Conservation (phyloP, 2,113 vertebrate genomes). For the Gallinago jamesoni region DNA sequence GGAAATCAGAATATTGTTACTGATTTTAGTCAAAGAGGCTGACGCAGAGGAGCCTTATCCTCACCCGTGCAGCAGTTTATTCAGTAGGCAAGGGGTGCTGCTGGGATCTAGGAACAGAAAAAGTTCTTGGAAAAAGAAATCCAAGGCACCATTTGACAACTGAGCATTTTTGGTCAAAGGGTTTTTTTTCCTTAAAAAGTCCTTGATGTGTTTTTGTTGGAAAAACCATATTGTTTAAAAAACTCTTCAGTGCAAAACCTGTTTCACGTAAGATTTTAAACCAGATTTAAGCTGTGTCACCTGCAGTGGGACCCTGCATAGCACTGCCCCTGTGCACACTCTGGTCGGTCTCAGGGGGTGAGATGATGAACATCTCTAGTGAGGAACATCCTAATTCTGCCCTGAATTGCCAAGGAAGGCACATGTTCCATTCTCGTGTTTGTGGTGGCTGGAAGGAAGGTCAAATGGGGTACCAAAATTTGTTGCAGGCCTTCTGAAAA, state of each 20-base stretch:
- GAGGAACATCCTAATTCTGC: too few relatives aligned
- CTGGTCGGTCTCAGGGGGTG: background rate
- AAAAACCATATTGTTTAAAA: background rate
- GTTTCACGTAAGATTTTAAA: background rate
- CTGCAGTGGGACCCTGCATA: background rate
- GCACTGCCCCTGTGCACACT: background rate
- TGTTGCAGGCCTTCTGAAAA: background rate
- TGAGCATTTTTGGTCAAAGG: background rate
- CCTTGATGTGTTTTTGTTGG: background rate
- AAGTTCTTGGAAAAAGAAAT: background rate
- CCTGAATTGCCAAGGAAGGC: background rate
- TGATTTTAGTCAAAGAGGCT: background rate
- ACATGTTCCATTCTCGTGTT: fast-evolving
- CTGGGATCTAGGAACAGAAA: background rate
- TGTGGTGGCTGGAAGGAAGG: background rate
- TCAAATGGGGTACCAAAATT: background rate
- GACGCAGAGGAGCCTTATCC: too few relatives aligned
- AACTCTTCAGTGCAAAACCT: background rate
- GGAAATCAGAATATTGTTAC: background rate
- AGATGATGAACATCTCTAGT: too few relatives aligned
- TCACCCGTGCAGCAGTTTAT: fast-evolving
- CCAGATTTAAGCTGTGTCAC: background rate
- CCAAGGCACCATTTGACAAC: background rate
- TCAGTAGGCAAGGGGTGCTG: background rate
- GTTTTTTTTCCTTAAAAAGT: background rate